Evolutionary conservation across 2,113 vertebrate genomes (phyloP).

Genomic region (Lophochroa leadbeateri): DNA sequence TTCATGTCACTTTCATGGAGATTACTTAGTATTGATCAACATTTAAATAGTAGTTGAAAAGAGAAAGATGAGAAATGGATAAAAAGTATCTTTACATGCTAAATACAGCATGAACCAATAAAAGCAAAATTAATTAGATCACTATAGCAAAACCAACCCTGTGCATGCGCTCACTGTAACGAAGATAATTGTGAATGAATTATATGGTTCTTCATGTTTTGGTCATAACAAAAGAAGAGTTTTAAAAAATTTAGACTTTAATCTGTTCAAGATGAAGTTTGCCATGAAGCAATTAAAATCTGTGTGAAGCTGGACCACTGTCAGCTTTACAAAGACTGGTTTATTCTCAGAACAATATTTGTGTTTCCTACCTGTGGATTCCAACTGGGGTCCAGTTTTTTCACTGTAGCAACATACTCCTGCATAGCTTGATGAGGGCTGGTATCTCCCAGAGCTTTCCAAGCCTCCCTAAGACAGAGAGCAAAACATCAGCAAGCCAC

Average conservation of each 20-base stretch:
- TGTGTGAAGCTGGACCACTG: background rate
- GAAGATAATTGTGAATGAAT: slow-evolving; percentile 18
- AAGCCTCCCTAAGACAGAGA: slow-evolving; percentile 86
- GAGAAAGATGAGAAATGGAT: slow-evolving; percentile 52
- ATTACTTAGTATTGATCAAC: slow-evolving; percentile 70
- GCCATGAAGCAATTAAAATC: slow-evolving; percentile 19
- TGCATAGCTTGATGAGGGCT: slow-evolving; percentile 90
- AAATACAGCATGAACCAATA: slow-evolving; percentile 56
- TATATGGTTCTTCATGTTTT: background rate
- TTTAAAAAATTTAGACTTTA: background rate
- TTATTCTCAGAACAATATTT: background rate
- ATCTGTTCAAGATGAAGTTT: slow-evolving; percentile 43
- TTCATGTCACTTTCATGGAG: slow-evolving; percentile 63
- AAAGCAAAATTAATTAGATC: slow-evolving; percentile 63
- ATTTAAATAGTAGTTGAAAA: slow-evolving; percentile 53
- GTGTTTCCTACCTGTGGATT: slow-evolving; percentile 81
- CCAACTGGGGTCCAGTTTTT: slow-evolving; percentile 89
- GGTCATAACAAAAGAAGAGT: slow-evolving; percentile 10
- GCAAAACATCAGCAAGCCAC: background rate
- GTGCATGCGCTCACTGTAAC: background rate
- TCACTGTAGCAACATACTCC: slow-evolving; percentile 90
- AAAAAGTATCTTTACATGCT: slow-evolving; percentile 55
- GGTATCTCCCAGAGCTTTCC: slow-evolving; percentile 93
- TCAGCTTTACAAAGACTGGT: background rate
- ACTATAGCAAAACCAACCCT: background rate